Conservation (phyloP, 2,797 vertebrate genomes). For the Lagorchestes hirsutus region DNA sequence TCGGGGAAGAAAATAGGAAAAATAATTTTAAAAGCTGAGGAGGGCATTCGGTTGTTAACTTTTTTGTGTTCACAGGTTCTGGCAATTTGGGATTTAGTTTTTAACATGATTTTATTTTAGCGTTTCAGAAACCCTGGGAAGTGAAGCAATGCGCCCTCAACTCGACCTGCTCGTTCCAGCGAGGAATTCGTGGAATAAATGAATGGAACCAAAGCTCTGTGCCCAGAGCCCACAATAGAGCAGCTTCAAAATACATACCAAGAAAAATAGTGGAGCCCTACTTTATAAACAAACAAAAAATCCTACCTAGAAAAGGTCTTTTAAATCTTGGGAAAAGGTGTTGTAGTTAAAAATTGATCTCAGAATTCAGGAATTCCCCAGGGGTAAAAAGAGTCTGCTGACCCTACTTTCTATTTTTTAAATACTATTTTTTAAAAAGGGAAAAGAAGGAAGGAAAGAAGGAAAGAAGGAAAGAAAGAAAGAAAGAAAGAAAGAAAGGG, state of each 20-base stretch:
- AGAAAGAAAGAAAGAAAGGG: neutral
- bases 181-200: neutral
- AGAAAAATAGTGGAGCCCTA: neutral
- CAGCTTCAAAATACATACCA: neutral
- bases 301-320: neutral
- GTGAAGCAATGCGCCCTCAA: neutral
- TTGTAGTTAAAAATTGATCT: conserved; percentile 51
- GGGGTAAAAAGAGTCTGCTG: neutral
- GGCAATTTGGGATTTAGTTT: conserved; percentile 47
- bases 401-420: neutral
- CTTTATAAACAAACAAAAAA: conserved; percentile 27
- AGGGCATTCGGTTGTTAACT: conserved; percentile 44
- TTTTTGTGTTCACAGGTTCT: conserved; percentile 40
- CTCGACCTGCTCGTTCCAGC: neutral
- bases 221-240: neutral
- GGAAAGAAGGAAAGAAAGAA: neutral
- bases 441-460: neutral
- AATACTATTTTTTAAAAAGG: neutral
- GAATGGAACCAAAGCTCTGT: neutral
- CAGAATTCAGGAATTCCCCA: neutral
- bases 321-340: conserved; percentile 50
- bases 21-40: conserved; percentile 37
- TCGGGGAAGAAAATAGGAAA: neutral
- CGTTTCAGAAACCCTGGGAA: conserved; percentile 48
- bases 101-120: conserved; percentile 50